Conservation (phyloP, 2,113 vertebrate genomes). For the Drymodes brunneopygia region DNA sequence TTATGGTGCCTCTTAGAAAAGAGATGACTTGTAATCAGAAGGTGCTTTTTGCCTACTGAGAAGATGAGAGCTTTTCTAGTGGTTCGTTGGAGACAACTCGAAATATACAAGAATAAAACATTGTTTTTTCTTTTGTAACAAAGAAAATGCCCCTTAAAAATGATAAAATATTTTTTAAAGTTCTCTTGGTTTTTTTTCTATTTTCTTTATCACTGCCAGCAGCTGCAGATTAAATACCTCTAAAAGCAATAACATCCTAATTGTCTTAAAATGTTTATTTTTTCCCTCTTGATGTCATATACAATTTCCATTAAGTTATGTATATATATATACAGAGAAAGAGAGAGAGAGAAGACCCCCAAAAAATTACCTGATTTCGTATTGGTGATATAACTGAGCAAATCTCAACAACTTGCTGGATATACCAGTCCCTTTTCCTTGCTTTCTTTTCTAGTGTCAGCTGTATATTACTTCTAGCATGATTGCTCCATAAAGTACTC, state of each 20-base stretch:
- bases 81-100: neutral
- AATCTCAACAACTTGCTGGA: neutral
- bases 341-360: too few species aligned
- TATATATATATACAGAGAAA: neutral
- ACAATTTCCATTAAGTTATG: neutral
- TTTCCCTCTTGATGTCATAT: neutral
- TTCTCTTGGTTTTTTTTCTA: neutral
- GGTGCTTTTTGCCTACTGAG: neutral
- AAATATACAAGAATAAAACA: neutral
- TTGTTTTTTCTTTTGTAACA: neutral
- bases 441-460: neutral
- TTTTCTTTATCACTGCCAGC: neutral
- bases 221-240: neutral
- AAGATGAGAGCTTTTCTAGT: neutral
- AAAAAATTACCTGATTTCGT: fast-evolving
- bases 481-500: neutral
- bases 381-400: neutral
- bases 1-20: neutral
- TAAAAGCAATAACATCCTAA: neutral
- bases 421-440: neutral
- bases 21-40: neutral
- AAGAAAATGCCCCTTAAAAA: neutral
- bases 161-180: neutral
- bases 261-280: neutral
- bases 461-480: neutral